A percentile compares a stretch with the other conserved stretches of the same genome.
phyloP scores from a whole-genome alignment of 37 sponge, comb jelly and placozoan species.

The Spongilla lacustris region DNA sequence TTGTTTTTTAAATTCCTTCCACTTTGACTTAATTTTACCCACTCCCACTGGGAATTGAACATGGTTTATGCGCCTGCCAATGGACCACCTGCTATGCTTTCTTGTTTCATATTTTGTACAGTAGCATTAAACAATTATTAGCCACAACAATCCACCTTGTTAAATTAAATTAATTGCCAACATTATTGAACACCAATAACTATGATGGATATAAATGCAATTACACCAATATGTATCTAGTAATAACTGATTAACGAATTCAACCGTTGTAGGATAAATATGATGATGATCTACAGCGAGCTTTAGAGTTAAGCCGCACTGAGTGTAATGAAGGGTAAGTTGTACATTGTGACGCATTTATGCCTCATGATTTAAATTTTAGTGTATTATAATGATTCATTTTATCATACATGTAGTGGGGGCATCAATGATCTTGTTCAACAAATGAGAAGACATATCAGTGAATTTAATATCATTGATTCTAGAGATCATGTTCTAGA shows the following conservation, averaged over 20 bases:
- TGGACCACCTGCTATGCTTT: neutral
- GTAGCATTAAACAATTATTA: neutral
- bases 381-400: too few species aligned
- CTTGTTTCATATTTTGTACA: neutral
- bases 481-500: too few species aligned
- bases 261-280: neutral
- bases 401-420: too few species aligned
- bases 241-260: neutral
- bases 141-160: neutral
- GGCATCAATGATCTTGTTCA: too few species aligned
- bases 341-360: neutral
- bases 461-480: too few species aligned
- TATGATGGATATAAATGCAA: neutral
- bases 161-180: neutral
- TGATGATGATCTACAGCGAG: neutral
- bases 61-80: neutral
- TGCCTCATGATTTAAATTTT: too few species aligned
- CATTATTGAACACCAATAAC: neutral
- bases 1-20: neutral
- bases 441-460: too few species aligned
- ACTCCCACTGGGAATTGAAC: neutral
- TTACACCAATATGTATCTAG: neutral
- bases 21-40: neutral
- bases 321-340: neutral
- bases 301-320: neutral